phyloP scores from a whole-genome alignment of 2,113 vertebrate species.

The Podiceps cristatus region DNA sequence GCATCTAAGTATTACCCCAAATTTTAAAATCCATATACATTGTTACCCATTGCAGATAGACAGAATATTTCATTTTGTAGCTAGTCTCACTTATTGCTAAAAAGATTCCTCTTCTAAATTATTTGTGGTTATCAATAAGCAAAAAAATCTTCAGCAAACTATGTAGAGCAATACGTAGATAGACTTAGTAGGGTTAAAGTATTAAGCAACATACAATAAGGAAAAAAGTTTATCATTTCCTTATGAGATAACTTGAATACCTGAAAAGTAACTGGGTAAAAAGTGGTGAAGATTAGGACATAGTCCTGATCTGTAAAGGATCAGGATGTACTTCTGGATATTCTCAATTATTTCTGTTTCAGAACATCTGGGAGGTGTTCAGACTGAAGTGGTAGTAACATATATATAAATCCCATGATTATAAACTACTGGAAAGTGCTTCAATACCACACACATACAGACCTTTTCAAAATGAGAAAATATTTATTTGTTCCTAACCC shows the following conservation, averaged over 20 bases:
- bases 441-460: background rate
- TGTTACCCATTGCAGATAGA: background rate
- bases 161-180: background rate
- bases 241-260: background rate
- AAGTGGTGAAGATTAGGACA: background rate
- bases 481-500: background rate
- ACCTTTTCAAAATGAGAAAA: background rate
- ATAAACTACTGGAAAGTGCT: background rate
- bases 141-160: background rate
- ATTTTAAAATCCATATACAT: background rate
- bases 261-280: background rate
- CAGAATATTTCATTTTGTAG: background rate
- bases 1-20: background rate
- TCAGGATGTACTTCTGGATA: background rate
- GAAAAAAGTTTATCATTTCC: background rate
- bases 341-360: background rate
- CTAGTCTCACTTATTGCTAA: background rate
- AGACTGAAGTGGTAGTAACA: background rate
- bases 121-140: background rate
- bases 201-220: background rate
- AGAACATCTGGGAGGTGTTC: background rate
- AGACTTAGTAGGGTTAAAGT: background rate
- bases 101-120: background rate
- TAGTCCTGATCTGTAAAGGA: background rate
- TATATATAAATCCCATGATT: background rate